Conservation (phyloP, 2,888 invertebrate species). For the Anaspis maculata region DNA sequence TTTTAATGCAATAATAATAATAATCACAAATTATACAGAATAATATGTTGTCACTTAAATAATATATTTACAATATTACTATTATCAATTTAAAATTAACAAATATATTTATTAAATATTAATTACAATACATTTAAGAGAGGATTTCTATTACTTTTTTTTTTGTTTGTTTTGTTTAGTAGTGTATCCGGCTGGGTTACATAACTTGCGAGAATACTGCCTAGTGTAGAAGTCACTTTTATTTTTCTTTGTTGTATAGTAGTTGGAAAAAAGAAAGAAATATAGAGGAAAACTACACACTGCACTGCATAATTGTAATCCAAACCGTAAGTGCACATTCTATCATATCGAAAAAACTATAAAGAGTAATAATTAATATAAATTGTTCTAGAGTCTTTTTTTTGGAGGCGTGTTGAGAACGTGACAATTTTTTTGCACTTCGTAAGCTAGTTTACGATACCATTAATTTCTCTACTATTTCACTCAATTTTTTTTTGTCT, state of each 20-base stretch:
- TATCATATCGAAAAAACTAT: no score
- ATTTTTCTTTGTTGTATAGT: no score
- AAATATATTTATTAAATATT: slow-evolving; percentile 15
- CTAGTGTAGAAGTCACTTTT: slow-evolving; percentile 27
- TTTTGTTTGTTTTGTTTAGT: slow-evolving; percentile 13
- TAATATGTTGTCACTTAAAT: slow-evolving; percentile 25
- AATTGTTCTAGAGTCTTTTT: slow-evolving; percentile 7
- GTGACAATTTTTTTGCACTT: slow-evolving; percentile 30
- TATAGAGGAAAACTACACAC: slow-evolving; percentile 5
- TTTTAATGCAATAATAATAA: slow-evolving; percentile 23
- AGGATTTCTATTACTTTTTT: slow-evolving; percentile 10
- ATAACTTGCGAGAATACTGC: slow-evolving; percentile 20
- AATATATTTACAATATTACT: slow-evolving; percentile 31
- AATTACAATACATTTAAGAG: slow-evolving; percentile 13
- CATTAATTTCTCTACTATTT: slow-evolving; percentile 29
- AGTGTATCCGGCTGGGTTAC: slow-evolving; percentile 6
- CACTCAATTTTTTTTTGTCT: slow-evolving; percentile 28
- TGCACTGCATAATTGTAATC: no score
- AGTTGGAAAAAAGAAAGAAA: neutral
- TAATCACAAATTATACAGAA: slow-evolving; percentile 23
- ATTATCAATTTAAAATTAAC: slow-evolving; percentile 24
- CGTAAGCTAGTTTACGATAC: slow-evolving; percentile 33
- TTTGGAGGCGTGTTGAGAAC: slow-evolving; percentile 13
- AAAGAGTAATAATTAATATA: slow-evolving; percentile 16
- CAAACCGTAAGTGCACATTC: slow-evolving; percentile 24